Base-by-base conservation (phyloP, 2,797 vertebrate species). In the Percopsis omiscomaycus region DNA sequence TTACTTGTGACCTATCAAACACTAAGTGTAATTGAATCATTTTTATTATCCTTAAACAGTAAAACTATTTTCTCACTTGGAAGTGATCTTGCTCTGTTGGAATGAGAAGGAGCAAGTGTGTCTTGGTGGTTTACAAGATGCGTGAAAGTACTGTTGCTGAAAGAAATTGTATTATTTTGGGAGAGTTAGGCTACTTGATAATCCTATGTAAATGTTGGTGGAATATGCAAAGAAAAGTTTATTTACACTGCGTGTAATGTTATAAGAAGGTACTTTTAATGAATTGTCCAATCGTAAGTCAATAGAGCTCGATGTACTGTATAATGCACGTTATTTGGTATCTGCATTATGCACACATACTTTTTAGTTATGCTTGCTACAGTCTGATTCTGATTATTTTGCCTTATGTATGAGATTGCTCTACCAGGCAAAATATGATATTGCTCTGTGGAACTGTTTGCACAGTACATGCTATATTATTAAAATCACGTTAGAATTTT, bases 141-240 rank as follows among this genome's bases (percentile, higher is more conserved):
- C 11, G n/a, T 32, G n/a, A 55, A n/a, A 6, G 13, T 55, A 8
- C 10, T 12, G 16, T 27, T 52, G 12, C 30, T 54, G 16, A 16
- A 37, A 54, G 6, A 42, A 42, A 42, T 5, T 42, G 8, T 42
- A 42, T 42, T 9, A 42, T 42, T 42, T 42, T 42, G 37, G 37
- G 37, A 6, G 22, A 22, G 22, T 22, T 22, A 22, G 22, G 37
- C 9, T 42, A 10, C 37, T 42, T 9, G 37, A 42, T 42, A 42
- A 42, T 54, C 14, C 52, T 42, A 10, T 47, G 32, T 5, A 66
- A 9, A 2, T 14, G 37, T 50, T 71, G 57, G 2, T 29, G 27
- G 63, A 74, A 66, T 78, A 81, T 85, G 63, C 74, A 80, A 78
- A 59, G 71, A 50, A 62, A 2, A 1, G 1, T 49, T 74, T 69